Base-by-base conservation (phyloP, 2,797 vertebrate genomes). In the Austrolebias charrua region DNA sequence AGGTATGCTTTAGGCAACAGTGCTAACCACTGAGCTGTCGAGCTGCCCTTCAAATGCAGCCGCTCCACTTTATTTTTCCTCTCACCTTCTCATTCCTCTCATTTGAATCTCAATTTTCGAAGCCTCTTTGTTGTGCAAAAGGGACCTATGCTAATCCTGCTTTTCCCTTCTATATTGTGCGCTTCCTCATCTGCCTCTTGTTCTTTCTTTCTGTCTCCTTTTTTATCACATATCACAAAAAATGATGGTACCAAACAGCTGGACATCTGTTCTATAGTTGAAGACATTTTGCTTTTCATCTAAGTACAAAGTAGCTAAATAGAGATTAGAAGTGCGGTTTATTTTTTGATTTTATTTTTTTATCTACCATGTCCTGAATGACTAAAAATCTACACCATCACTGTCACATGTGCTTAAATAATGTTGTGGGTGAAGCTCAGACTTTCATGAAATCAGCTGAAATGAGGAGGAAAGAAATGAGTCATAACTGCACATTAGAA, bases 401-500 rank as follows among this genome's bases (percentile, higher is more conserved):
- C 24, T 24, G 24, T 24, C 24, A 24, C 24, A 24, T 24, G 24
- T 40, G 29, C 52, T 52, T 19, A 52, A 46, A 70, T 60, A 3
- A 46, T 48, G 52, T 66, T 69, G 58, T 57, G 18, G n/a, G 19
- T 46, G 47, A 63, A 42, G 6, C 11, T 35, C 0, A 6, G 61
- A 48, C 42, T 71, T 67, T 71, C 12, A 68, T 24, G 60, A 55
- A 71, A 60, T 63, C 66, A 6, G 44, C 55, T 76, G 15, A 55
- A 76, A 66, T 59, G 20, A 40, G 65, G 29, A 40, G 45, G 55
- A 65, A 66, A 40, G 35, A 71, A 73, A 76, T 84, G 53, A 56
- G 38, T 69, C 62, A 78, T 47, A 29, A 53, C 49, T 16, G 38
- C 69, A 51, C 43, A 67, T 80, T n/a, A 29, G 65, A 60, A 38